A percentile compares a stretch with the other conserved stretches of the same genome.
Conservation (phyloP, 2,888 invertebrate genomes). For the Desoria tigrina region DNA sequence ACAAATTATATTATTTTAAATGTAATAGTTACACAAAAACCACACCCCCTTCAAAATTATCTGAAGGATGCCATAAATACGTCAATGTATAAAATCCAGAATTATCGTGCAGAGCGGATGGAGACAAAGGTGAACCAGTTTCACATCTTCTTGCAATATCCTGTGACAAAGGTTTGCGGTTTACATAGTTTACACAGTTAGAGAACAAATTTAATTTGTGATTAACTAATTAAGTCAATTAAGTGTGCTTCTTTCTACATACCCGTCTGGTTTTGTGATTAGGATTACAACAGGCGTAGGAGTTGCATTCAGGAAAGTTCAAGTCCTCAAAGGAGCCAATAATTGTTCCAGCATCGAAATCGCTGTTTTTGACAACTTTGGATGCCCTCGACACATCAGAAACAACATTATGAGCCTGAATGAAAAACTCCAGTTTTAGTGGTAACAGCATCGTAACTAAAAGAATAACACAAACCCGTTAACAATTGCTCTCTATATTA, state of each 20-base stretch:
- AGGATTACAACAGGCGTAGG: constrained; percentile 12
- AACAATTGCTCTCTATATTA: too few relatives aligned
- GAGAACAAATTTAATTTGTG: too few relatives aligned
- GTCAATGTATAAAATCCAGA: not conserved
- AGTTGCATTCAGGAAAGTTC: not conserved
- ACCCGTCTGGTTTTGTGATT: not conserved
- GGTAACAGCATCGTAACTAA: too few relatives aligned
- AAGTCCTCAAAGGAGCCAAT: not conserved
- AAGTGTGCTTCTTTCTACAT: not conserved
- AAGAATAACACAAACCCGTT: too few relatives aligned
- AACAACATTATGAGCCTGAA: too few relatives aligned
- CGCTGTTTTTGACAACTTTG: too few relatives aligned
- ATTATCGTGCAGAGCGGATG: not conserved
- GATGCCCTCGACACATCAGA: too few relatives aligned
- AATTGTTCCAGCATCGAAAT: too few relatives aligned
- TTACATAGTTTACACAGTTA: too few relatives aligned
- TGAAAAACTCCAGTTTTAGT: too few relatives aligned
- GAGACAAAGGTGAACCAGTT: not conserved
- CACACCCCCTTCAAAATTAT: not conserved
- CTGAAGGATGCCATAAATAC: not conserved
- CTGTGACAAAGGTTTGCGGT: not conserved
- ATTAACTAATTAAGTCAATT: too few relatives aligned
- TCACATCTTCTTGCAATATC: constrained; percentile 8
- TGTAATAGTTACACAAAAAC: constrained; percentile 5
- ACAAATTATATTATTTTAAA: too few relatives aligned